Conservation (phyloP, 2,113 vertebrate genomes). For the Apaloderma vittatum region DNA sequence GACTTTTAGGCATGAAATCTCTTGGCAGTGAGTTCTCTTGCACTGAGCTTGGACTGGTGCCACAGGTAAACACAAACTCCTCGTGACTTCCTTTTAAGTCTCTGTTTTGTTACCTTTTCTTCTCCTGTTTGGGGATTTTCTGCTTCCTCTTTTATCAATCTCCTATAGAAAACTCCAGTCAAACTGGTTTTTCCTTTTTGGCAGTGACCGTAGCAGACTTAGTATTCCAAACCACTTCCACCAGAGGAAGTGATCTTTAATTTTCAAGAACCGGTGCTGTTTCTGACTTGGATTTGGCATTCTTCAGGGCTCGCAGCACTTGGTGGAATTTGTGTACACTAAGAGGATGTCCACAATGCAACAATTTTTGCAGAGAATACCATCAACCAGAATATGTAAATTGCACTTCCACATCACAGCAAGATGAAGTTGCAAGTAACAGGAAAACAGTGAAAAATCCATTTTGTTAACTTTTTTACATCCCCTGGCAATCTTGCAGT, state of each 20-base stretch:
- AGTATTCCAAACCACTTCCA: slow-evolving; percentile 11
- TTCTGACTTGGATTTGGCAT: background rate
- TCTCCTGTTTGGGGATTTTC: slow-evolving; percentile 42
- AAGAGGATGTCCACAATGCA: background rate
- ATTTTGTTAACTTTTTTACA: background rate
- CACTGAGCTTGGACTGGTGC: background rate
- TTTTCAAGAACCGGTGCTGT: background rate
- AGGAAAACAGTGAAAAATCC: background rate
- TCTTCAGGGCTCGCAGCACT: background rate
- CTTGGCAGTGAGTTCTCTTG: background rate
- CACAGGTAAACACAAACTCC: slow-evolving; percentile 44
- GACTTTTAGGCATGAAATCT: background rate
- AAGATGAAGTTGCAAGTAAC: background rate
- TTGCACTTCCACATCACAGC: background rate
- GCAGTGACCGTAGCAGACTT: background rate
- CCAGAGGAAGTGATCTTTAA: background rate
- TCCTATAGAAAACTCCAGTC: slow-evolving; percentile 30
- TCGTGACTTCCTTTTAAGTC: slow-evolving; percentile 7
- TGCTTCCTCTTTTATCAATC: background rate
- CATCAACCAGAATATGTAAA: background rate
- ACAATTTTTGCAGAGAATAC: background rate
- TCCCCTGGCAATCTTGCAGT: background rate
- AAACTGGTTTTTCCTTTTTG: slow-evolving; percentile 59
- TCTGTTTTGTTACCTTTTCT: slow-evolving; percentile 28
- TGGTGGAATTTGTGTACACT: background rate